Evolutionary conservation across 1,140 invertebrate species (phyloP).

Genomic region (Plutomurus gul): DNA sequence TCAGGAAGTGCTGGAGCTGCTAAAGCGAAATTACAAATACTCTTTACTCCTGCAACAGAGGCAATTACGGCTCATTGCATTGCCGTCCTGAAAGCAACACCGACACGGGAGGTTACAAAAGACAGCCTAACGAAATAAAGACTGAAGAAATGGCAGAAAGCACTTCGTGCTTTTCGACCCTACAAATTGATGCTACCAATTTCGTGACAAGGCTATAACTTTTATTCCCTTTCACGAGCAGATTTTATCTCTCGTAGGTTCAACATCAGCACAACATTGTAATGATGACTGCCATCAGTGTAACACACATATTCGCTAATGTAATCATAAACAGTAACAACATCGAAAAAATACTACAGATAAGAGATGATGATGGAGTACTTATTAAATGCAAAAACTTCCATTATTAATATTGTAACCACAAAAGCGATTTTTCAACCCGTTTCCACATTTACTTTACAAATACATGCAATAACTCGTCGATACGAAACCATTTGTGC

Average conservation of each 20-base stretch:
- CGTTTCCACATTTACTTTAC: too few species aligned
- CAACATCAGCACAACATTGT: not conserved
- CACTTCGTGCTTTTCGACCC: not conserved
- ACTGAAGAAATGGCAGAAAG: constrained; percentile 18
- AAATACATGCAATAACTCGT: too few species aligned
- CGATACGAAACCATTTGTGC: too few species aligned
- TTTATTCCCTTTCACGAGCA: not conserved
- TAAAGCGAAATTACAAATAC: not conserved
- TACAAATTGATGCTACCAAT: not conserved
- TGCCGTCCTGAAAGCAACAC: not conserved
- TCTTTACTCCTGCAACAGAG: not conserved
- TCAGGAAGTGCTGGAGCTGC: too few species aligned
- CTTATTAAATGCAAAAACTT: too few species aligned
- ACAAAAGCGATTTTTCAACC: too few species aligned
- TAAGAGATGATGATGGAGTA: too few species aligned
- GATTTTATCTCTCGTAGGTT: not conserved
- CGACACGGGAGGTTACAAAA: not conserved
- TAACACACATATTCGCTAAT: too few species aligned
- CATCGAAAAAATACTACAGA: too few species aligned
- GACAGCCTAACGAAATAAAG: not conserved
- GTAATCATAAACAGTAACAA: too few species aligned
- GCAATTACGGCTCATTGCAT: constrained; percentile 2
- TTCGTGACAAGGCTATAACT: not conserved
- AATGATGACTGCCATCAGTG: too few species aligned
- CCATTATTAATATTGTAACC: too few species aligned